A percentile compares a stretch with the other conserved stretches of the same genome.
These are phyloP conservation scores for Macrosiphum euphorbiae DNA, from an alignment of 2,888 invertebrate genomes.

Conservation along the genomic window DNA sequence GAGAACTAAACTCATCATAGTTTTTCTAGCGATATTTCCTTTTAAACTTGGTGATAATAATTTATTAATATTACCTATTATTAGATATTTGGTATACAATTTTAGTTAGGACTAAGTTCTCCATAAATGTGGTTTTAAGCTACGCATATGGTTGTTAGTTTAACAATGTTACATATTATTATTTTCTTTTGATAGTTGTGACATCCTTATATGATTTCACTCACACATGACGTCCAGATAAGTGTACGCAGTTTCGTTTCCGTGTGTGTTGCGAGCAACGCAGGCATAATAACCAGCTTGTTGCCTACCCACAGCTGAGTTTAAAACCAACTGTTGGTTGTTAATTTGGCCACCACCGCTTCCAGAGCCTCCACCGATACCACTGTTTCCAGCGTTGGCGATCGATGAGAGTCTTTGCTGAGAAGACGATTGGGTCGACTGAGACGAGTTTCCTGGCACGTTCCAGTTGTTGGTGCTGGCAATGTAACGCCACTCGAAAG, in stretches of 20 bases:
- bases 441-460: neutral
- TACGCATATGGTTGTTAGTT: neutral
- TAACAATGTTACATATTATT: neutral
- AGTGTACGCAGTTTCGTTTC: conserved; percentile 78
- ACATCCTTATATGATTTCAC: conserved; percentile 69
- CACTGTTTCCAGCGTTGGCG: conserved; percentile 69
- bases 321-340: conserved; percentile 75
- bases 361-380: conserved; percentile 74
- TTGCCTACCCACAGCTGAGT: conserved; percentile 78
- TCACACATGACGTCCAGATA: conserved; percentile 88
- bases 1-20: neutral
- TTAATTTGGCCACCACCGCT: conserved; percentile 78
- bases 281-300: conserved; percentile 86
- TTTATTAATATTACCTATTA: neutral
- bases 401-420: conserved; percentile 22
- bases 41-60: neutral
- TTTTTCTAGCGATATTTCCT: neutral
- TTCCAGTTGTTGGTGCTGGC: conserved; percentile 69
- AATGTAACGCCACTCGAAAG: conserved; percentile 80
- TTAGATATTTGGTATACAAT: neutral
- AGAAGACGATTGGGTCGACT: neutral
- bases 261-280: conserved; percentile 83
- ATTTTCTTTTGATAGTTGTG: neutral
- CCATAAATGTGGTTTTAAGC: neutral
- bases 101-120: neutral